These are phyloP conservation scores for Mus spretus DNA, from an alignment of 2,797 vertebrate species.

Conservation along the genomic window DNA sequence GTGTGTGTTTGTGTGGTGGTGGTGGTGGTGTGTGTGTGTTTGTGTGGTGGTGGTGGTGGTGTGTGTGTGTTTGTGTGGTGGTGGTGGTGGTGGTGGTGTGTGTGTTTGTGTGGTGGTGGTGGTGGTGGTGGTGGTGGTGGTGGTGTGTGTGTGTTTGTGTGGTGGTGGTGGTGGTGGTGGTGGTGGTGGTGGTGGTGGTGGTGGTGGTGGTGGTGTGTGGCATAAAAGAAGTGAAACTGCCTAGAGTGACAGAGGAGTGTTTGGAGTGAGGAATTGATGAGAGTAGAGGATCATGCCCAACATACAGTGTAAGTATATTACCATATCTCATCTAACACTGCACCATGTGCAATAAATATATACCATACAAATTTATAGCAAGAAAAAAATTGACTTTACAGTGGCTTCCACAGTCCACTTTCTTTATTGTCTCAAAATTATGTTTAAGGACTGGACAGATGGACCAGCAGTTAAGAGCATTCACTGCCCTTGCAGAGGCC, in stretches of 20 bases:
- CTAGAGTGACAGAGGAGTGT: not conserved
- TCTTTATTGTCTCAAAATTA: conserved; percentile 1
- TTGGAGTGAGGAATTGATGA: no score
- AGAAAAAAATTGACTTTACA: not conserved
- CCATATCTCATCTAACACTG: not conserved
- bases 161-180: no score
- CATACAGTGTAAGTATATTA: no score
- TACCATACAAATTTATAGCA: not conserved
- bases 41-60: no score
- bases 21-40: not conserved
- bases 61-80: not conserved
- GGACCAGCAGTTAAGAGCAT: not conserved
- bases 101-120: no score
- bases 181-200: not conserved
- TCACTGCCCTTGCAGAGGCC: not conserved
- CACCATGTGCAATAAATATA: not conserved
- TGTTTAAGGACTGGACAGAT: no score
- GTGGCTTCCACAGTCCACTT: not conserved
- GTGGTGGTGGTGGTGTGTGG: not conserved
- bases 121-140: no score
- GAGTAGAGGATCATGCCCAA: not conserved
- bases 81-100: not conserved
- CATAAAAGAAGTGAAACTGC: not conserved
- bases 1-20: no score
- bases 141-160: no score